Base-by-base conservation (phyloP, 2,113 vertebrate genomes). In the Manacus vitellinus region DNA sequence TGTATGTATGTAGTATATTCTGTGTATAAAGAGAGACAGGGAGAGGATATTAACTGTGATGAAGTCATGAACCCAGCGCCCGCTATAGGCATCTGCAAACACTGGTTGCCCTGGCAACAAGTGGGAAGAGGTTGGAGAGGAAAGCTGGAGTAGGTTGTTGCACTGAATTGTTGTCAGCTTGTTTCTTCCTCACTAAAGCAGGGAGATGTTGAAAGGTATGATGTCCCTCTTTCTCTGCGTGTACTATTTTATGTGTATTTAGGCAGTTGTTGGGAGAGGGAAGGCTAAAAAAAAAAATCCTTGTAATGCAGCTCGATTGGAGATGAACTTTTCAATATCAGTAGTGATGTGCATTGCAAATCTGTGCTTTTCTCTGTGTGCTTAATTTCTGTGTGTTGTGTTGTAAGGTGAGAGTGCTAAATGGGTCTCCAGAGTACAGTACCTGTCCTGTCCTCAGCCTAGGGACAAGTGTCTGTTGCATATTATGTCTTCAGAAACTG, bases 91-190 rank as follows among this genome's bases (percentile, higher is more conserved):
- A 95, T 97, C 96, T 95, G 94, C 95, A 97, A 97, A 97, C 94
- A 95, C 96, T 95, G 91, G 98, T 98, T 98, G 91, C 98, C 98
- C 95, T 95, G 98, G 98, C 98, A 98, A 98, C 98, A 90, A 96
- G 93, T 97, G 94, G 94, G 94, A 97, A 98, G 95, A 95, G 97
- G 94, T 90, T 96, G 94, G 96, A 96, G 89, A 96, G 96, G 95
- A 93, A 96, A 97, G 94, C 93, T 96, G 95, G 94, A 96, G 96
- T 96, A 96, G 96, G 95, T 96, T 96, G 96, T 96, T 96, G 94
- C 94, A 89, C 76, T 94, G 94, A 97, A 96, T 94, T 97, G 95
- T 96, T 96, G 94, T 94, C 94, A 85, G 97, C 96, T 94, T 96
- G 96, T 97, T 96, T 95, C 97, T 95, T 96, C 96, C 94, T 93